These are phyloP conservation scores for Andrena chrysosceles DNA, from an alignment of 2,888 invertebrate species.

Conservation along the genomic window DNA sequence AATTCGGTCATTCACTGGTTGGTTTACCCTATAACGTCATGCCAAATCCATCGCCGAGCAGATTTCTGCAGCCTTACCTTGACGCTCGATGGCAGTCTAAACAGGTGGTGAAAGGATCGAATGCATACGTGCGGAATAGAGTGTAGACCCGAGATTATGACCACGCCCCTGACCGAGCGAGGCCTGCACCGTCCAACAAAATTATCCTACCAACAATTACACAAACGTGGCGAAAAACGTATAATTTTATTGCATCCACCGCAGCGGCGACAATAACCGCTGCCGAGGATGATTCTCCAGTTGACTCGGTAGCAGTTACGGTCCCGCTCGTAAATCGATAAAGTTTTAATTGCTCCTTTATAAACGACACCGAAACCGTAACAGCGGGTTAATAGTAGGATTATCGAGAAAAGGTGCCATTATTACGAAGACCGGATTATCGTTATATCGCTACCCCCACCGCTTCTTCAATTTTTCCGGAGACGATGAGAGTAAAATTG, in stretches of 20 bases:
- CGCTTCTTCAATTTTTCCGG: too few species aligned
- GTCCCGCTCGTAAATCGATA: neutral
- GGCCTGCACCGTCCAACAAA: constrained; percentile 31
- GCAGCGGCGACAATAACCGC: neutral
- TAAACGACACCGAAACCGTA: too few species aligned
- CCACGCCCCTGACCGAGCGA: constrained; percentile 58
- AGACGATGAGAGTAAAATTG: too few species aligned
- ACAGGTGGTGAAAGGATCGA: constrained; percentile 53
- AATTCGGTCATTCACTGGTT: too few species aligned
- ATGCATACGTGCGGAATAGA: constrained; percentile 26
- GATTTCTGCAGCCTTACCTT: constrained; percentile 44
- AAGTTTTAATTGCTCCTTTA: neutral
- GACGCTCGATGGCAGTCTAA: constrained; percentile 28
- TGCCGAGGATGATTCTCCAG: neutral
- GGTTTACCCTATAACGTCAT: too few species aligned
- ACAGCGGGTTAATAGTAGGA: too few species aligned
- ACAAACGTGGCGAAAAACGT: neutral
- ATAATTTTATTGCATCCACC: neutral
- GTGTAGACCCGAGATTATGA: constrained; percentile 45
- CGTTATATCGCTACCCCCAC: too few species aligned
- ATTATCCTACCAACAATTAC: neutral
- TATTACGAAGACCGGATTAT: too few species aligned
- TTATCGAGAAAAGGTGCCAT: too few species aligned
- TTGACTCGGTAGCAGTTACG: neutral
- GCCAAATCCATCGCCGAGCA: constrained; percentile 1